These are phyloP conservation scores for Scolopax rusticola DNA, from an alignment of 2,797 vertebrate species.

Conservation along the genomic window DNA sequence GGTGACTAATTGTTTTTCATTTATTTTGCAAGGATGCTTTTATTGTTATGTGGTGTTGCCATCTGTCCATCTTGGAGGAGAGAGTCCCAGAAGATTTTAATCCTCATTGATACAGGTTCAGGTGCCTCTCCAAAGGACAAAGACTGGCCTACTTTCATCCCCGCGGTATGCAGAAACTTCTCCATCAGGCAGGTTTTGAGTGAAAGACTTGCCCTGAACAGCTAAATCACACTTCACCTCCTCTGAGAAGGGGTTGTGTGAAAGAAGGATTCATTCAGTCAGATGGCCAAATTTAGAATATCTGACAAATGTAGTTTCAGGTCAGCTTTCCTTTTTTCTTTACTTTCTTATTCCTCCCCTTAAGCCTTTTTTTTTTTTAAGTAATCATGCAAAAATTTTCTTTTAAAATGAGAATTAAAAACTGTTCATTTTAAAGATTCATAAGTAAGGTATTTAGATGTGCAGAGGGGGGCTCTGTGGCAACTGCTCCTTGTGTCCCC, in stretches of 20 bases:
- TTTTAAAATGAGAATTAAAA: not conserved
- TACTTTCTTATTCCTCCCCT: not conserved
- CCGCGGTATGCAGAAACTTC: not conserved
- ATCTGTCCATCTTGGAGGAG: not conserved
- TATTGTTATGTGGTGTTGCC: not conserved
- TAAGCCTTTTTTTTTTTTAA: not conserved
- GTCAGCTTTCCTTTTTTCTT: slow-evolving; percentile 6
- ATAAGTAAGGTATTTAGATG: not conserved
- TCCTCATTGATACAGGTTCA: not conserved
- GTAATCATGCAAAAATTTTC: not conserved
- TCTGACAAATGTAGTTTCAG: not conserved
- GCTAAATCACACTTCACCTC: not conserved
- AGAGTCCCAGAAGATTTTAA: slow-evolving; percentile 34
- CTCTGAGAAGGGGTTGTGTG: not conserved
- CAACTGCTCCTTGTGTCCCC: rapidly evolving
- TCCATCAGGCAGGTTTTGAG: not conserved
- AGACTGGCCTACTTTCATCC: slow-evolving; percentile 18
- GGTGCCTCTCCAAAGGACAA: slow-evolving; percentile 4
- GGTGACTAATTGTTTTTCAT: not conserved
- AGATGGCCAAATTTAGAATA: slow-evolving; percentile 16
- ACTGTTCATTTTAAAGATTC: not conserved
- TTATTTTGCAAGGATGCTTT: slow-evolving; percentile 16
- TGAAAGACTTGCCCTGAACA: not conserved
- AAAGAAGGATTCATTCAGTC: not conserved
- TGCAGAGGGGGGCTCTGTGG: rapidly evolving